phyloP scores from a whole-genome alignment of 2,797 vertebrate genomes.

The Characodon lateralis region DNA sequence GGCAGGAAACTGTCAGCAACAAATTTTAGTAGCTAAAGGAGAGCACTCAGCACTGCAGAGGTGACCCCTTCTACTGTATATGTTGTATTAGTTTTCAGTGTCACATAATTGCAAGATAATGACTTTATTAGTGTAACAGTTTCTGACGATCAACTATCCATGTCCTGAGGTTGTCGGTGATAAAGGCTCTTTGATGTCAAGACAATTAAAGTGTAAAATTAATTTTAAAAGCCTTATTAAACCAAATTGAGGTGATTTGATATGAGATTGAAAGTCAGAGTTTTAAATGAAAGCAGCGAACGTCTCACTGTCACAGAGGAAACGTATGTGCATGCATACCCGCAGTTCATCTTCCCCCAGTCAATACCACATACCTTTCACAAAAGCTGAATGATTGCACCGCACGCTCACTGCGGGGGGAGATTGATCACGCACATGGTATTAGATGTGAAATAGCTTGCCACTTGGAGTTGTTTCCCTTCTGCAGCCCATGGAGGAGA shows the following conservation, averaged over 20 bases:
- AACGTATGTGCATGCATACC: constrained; percentile 23
- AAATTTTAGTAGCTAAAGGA: constrained; percentile 28
- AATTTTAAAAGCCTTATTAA: neutral
- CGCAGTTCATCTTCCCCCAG: constrained; percentile 55
- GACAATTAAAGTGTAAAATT: neutral
- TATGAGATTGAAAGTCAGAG: constrained; percentile 3
- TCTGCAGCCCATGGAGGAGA: constrained; percentile 21
- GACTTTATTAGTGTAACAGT: neutral
- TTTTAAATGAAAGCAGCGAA: constrained; percentile 8
- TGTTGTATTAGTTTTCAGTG: neutral
- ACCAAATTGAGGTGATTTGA: constrained; percentile 6
- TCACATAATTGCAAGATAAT: constrained; percentile 5
- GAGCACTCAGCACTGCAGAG: neutral
- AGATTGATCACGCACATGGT: constrained; percentile 71
- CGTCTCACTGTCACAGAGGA: neutral
- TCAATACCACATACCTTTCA: constrained; percentile 71
- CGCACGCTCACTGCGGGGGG: constrained; percentile 30
- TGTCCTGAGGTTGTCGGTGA: neutral
- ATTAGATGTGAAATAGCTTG: constrained; percentile 73
- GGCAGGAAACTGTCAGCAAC: constrained; percentile 63
- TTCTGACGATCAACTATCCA: neutral
- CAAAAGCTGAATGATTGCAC: constrained; percentile 68
- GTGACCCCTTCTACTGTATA: constrained; percentile 1
- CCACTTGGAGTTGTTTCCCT: constrained; percentile 59
- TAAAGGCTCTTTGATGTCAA: neutral